Evolutionary conservation across 1,140 invertebrate genomes (phyloP).

Genomic region (Drosophila pallidifrons): DNA sequence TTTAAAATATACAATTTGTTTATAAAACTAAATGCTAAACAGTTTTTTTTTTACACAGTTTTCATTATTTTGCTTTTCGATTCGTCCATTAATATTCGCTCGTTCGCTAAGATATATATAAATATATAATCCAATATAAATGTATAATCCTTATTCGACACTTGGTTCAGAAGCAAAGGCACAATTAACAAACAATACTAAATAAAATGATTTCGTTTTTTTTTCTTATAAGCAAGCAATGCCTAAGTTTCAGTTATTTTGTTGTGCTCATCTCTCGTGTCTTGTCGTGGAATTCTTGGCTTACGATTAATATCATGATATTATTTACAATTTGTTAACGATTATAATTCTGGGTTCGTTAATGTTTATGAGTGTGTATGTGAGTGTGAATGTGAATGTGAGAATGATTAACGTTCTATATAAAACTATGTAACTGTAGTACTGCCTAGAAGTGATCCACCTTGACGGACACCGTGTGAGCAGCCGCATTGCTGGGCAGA

Average conservation of each 20-base stretch:
- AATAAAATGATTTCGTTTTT: conserved; percentile 61
- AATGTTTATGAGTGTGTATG: conserved; percentile 12
- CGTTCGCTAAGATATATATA: conserved; percentile 18
- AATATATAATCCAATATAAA: conserved; percentile 11
- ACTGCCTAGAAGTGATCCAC: conserved; percentile 92
- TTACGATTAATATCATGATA: conserved; percentile 48
- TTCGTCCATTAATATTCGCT: conserved; percentile 25
- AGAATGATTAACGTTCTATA: conserved; percentile 38
- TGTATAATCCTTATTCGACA: conserved; percentile 47
- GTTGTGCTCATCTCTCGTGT: conserved; percentile 12
- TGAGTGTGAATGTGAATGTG: conserved; percentile 29
- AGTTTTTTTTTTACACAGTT: conserved; percentile 68
- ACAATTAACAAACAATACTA: conserved; percentile 78
- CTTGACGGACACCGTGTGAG: conserved; percentile 94
- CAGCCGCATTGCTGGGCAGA: conserved; percentile 90
- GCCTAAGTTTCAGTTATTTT: conserved; percentile 42
- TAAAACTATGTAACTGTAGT: conserved; percentile 47
- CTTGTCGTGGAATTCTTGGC: conserved; percentile 62
- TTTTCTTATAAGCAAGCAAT: conserved; percentile 64
- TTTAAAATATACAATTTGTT: conserved; percentile 72
- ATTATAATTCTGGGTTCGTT: conserved; percentile 25
- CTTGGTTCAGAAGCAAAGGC: conserved; percentile 68
- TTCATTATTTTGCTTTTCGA: conserved; percentile 14
- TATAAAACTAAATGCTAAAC: conserved; percentile 52
- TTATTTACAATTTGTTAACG: conserved; percentile 66